Conservation (phyloP, 2,888 invertebrate species). For the Urechis unicinctus region DNA sequence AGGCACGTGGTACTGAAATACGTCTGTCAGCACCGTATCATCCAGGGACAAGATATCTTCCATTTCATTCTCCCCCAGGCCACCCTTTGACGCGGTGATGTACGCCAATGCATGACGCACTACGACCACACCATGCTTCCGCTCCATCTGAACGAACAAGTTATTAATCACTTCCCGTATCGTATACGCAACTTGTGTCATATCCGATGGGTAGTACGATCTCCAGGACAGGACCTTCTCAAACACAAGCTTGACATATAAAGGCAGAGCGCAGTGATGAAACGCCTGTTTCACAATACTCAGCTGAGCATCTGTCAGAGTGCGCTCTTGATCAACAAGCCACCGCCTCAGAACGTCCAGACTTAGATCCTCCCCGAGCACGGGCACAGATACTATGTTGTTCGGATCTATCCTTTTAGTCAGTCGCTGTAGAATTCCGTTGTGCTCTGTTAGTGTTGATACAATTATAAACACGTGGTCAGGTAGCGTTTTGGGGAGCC, state of each 20-base stretch:
- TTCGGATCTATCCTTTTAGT: slow-evolving; percentile 81
- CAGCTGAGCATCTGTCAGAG: slow-evolving; percentile 22
- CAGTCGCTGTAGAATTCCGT: slow-evolving; percentile 55
- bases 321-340: slow-evolving; percentile 61
- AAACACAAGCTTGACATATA: slow-evolving; percentile 30
- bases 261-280: slow-evolving; percentile 25
- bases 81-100: slow-evolving; percentile 29
- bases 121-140: slow-evolving; percentile 27
- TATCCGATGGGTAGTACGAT: slow-evolving; percentile 22
- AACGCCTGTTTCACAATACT: slow-evolving; percentile 27
- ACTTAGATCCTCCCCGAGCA: slow-evolving; percentile 5
- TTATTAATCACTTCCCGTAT: slow-evolving; percentile 23
- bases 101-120: slow-evolving; percentile 30
- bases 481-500: slow-evolving; percentile 34
- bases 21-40: slow-evolving; percentile 29
- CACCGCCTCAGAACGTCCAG: slow-evolving; percentile 40
- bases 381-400: slow-evolving; percentile 65
- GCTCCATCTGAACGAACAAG: slow-evolving; percentile 30
- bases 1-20: slow-evolving; percentile 22
- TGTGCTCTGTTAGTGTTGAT: slow-evolving; percentile 26
- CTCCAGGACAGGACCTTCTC: slow-evolving; percentile 30
- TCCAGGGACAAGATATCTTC: slow-evolving; percentile 39
- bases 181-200: slow-evolving; percentile 7
- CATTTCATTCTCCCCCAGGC: slow-evolving; percentile 36
- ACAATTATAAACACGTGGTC: slow-evolving; percentile 32